These are phyloP conservation scores for Drosophila pseudotakahashii DNA, from an alignment of 2,888 invertebrate genomes.

Conservation along the genomic window DNA sequence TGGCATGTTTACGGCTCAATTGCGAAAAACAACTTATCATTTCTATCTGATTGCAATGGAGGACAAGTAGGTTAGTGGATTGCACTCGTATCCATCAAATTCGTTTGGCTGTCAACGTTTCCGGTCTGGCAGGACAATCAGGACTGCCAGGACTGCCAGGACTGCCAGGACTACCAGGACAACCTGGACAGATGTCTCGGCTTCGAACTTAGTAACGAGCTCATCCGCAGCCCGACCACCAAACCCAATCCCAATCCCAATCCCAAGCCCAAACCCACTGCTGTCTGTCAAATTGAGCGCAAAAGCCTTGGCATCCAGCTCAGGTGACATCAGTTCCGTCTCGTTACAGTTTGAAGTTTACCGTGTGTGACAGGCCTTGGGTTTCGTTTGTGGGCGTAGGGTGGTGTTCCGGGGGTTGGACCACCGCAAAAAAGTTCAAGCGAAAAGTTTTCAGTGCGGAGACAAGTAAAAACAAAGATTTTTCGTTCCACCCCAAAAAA, in stretches of 20 bases:
- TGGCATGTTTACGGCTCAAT: background rate
- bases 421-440: slow-evolving; percentile 20
- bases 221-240: slow-evolving; percentile 54
- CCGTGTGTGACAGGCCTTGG: slow-evolving; percentile 68
- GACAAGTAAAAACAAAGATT: slow-evolving; percentile 34
- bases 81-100: slow-evolving; percentile 19
- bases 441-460: slow-evolving; percentile 47
- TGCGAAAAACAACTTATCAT: background rate
- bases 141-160: background rate
- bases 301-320: slow-evolving; percentile 69
- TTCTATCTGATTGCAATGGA: background rate
- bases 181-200: slow-evolving; percentile 47
- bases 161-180: background rate
- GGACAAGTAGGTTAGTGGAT: slow-evolving; percentile 3
- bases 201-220: slow-evolving; percentile 52
- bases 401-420: slow-evolving; percentile 40
- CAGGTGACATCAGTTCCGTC: slow-evolving; percentile 78
- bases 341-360: slow-evolving; percentile 80
- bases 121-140: slow-evolving; percentile 1
- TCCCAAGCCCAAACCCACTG: slow-evolving; percentile 29
- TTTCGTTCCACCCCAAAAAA: background rate
- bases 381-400: slow-evolving; percentile 23
- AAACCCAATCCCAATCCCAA: background rate
- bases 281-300: slow-evolving; percentile 73
- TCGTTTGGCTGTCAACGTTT: slow-evolving; percentile 23